These are phyloP conservation scores for Poeciliopsis presidionis DNA, from an alignment of 2,797 vertebrate species.

Conservation along the genomic window DNA sequence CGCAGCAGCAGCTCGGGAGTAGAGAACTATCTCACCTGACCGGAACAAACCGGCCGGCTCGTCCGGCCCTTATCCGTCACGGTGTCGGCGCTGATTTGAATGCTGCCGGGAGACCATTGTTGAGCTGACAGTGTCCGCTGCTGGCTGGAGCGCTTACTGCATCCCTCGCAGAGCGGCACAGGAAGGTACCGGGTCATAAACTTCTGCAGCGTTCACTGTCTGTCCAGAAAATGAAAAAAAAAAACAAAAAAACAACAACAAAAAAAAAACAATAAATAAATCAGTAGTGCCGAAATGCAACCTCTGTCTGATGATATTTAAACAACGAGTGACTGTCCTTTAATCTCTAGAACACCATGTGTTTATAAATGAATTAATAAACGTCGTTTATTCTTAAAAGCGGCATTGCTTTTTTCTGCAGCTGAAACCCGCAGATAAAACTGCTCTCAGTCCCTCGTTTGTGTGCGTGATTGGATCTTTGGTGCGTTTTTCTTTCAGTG, in stretches of 20 bases:
- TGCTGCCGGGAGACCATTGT: constrained; percentile 65
- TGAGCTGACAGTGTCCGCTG: constrained; percentile 86
- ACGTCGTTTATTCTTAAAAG: not conserved
- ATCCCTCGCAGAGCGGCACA: constrained; percentile 49
- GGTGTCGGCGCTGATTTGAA: constrained; percentile 9
- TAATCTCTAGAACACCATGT: too few relatives aligned
- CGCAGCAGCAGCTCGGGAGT: not conserved
- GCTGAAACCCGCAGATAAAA: not conserved
- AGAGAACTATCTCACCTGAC: not conserved
- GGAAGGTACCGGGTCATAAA: constrained; percentile 25
- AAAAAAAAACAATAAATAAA: not conserved
- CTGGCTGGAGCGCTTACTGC: constrained; percentile 81
- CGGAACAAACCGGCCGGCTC: too few relatives aligned
- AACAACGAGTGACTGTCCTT: too few relatives aligned
- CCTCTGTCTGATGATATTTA: not conserved
- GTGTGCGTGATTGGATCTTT: not conserved
- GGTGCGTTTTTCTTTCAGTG: not conserved
- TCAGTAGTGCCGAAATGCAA: not conserved
- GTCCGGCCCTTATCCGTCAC: not conserved
- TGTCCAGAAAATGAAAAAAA: not conserved
- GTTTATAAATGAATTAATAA: not conserved
- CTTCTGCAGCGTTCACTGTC: not conserved
- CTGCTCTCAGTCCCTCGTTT: too few relatives aligned
- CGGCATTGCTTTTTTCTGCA: not conserved
- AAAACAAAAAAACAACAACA: not conserved